Conservation (phyloP, 1,140 invertebrate species). For the Drosophila bifasciata region DNA sequence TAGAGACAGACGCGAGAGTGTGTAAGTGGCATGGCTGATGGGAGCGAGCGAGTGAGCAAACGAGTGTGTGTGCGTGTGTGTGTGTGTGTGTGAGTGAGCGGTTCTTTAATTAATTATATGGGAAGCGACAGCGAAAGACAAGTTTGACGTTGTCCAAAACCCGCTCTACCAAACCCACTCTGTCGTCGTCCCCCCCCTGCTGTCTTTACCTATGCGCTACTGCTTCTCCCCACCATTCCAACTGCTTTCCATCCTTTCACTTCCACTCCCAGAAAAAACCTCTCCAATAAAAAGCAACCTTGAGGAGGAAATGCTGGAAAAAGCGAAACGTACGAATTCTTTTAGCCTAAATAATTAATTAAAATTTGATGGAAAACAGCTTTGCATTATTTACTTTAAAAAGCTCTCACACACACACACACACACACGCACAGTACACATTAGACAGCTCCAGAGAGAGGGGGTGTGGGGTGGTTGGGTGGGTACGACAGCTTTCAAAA, state of each 20-base stretch:
- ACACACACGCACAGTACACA: slow-evolving; percentile 41
- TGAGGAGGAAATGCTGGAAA: slow-evolving; percentile 14
- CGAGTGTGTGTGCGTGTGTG: too few relatives aligned
- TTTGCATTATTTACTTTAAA: slow-evolving; percentile 84
- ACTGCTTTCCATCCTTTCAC: background rate
- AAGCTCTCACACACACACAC: slow-evolving; percentile 47
- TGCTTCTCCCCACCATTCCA: too few relatives aligned
- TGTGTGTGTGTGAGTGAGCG: too few relatives aligned
- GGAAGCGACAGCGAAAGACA: slow-evolving; percentile 43
- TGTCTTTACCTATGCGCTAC: background rate
- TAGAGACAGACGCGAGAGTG: slow-evolving; percentile 32
- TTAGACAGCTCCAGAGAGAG: slow-evolving; percentile 35
- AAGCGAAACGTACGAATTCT: slow-evolving; percentile 56
- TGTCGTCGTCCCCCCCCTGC: too few relatives aligned
- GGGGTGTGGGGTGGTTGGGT: slow-evolving; percentile 14
- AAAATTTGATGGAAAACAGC: slow-evolving; percentile 84
- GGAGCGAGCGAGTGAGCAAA: background rate
- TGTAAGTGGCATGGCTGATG: slow-evolving; percentile 6
- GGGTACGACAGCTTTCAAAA: slow-evolving; percentile 56
- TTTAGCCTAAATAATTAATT: slow-evolving; percentile 84
- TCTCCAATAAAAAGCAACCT: slow-evolving; percentile 25
- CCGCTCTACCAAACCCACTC: too few relatives aligned
- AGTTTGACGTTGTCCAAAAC: slow-evolving; percentile 45
- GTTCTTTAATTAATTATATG: slow-evolving; percentile 81
- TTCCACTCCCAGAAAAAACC: too few relatives aligned